Evolutionary conservation across 2,113 vertebrate species (phyloP).

Genomic region (Bufo gargarizans): DNA sequence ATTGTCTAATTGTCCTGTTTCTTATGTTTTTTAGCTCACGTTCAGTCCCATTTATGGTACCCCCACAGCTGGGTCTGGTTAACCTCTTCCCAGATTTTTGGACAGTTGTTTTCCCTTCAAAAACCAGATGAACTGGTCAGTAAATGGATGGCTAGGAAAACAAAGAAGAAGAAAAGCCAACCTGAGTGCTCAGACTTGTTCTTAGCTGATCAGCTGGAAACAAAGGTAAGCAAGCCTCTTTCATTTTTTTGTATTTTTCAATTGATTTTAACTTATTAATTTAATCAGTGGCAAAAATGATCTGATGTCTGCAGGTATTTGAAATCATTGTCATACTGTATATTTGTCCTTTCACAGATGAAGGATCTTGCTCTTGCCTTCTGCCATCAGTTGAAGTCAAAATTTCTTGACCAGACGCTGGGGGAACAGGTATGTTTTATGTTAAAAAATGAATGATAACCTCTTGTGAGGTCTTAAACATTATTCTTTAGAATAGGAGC

Average conservation of each 20-base stretch:
- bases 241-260: not conserved
- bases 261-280: not conserved
- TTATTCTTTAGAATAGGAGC: too few relatives aligned
- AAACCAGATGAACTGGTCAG: constrained; percentile 84
- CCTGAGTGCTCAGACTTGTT: constrained; percentile 70
- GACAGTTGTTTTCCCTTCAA: constrained; percentile 87
- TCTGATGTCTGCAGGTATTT: not conserved
- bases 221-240: constrained; percentile 75
- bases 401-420: constrained; percentile 83
- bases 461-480: not conserved
- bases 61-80: constrained; percentile 98
- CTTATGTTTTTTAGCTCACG: constrained; percentile 73
- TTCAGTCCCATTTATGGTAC: constrained; percentile 86
- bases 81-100: constrained; percentile 90
- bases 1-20: not conserved
- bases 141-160: constrained; percentile 69
- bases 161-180: constrained; percentile 61
- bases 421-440: constrained; percentile 89
- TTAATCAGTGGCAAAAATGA: not conserved
- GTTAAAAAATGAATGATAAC: not conserved
- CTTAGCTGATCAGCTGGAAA: constrained; percentile 78
- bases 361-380: constrained; percentile 86
- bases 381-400: constrained; percentile 90
- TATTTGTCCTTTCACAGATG: constrained; percentile 74
- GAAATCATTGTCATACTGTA: too few relatives aligned